Percentiles rank a stretch among this genome's conserved stretches.
phyloP scores from a whole-genome alignment of 2,113 vertebrate genomes.

The Sterrhoptilus dennistouni region DNA sequence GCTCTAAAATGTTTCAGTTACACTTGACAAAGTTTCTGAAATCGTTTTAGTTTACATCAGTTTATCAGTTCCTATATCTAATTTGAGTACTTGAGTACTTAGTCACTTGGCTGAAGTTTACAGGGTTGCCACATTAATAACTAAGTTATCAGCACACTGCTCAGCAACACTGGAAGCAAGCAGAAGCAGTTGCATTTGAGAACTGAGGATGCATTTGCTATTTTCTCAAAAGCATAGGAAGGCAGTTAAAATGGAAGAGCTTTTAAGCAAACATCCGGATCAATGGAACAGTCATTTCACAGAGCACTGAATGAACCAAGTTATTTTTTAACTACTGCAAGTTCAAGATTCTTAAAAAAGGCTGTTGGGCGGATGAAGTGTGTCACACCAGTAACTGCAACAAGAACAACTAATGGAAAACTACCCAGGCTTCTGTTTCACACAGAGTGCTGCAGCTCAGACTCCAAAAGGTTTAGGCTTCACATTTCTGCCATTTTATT shows the following conservation, averaged over 20 bases:
- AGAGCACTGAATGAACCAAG: neutral
- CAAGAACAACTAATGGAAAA: neutral
- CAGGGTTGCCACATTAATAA: neutral
- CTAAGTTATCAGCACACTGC: neutral
- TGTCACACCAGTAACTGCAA: neutral
- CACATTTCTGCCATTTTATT: neutral
- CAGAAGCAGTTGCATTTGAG: neutral
- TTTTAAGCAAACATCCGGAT: neutral
- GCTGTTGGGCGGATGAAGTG: neutral
- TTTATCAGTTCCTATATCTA: neutral
- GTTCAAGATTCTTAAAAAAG: neutral
- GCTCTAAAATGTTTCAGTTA: neutral
- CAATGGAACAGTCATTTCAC: neutral
- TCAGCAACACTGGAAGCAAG: neutral
- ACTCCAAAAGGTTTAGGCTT: neutral
- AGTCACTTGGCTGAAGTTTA: neutral
- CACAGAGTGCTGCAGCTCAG: neutral
- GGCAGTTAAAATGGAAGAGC: neutral
- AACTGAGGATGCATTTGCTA: neutral
- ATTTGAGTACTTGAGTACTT: neutral
- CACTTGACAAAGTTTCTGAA: neutral
- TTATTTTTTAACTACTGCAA: neutral
- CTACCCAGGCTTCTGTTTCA: neutral
- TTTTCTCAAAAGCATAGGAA: neutral
- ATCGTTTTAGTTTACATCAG: neutral